Conservation (phyloP, 2,797 vertebrate species). For the Prionace glauca region DNA sequence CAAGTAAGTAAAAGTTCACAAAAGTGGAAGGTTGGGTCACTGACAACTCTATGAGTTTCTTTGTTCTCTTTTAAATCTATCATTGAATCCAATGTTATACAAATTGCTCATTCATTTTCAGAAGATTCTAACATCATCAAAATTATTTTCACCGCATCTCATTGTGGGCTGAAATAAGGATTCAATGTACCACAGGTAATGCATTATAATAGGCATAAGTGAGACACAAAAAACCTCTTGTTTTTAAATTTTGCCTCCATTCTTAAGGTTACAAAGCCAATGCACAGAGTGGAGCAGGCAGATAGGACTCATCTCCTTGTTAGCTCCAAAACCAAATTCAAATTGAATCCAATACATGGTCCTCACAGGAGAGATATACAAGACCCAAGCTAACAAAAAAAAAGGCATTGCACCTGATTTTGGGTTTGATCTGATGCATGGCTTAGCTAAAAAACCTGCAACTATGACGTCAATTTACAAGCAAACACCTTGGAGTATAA, state of each 20-base stretch:
- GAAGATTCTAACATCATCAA: not conserved
- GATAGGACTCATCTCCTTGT: no score
- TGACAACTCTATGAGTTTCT: not conserved
- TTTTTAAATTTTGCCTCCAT: no score
- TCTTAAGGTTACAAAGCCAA: no score
- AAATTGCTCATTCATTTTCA: not conserved
- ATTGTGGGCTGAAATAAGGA: not conserved
- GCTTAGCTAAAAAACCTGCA: not conserved
- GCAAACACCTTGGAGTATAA: not conserved
- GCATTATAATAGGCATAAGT: not conserved
- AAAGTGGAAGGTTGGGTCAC: not conserved
- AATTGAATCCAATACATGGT: no score
- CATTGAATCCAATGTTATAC: not conserved
- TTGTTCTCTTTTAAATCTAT: no score
- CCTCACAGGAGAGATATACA: no score
- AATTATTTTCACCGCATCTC: not conserved
- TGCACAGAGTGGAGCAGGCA: no score
- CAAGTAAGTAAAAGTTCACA: constrained; percentile 32
- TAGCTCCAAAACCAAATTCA: no score
- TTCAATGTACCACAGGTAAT: not conserved
- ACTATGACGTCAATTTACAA: not conserved
- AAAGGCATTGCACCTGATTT: no score
- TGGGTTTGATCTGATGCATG: no score
- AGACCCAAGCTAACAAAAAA: no score
- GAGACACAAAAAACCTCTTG: not conserved